Percentiles rank a stretch among this genome's conserved stretches.
Conservation (phyloP, 2,888 invertebrate species). For the Noctua comes region DNA sequence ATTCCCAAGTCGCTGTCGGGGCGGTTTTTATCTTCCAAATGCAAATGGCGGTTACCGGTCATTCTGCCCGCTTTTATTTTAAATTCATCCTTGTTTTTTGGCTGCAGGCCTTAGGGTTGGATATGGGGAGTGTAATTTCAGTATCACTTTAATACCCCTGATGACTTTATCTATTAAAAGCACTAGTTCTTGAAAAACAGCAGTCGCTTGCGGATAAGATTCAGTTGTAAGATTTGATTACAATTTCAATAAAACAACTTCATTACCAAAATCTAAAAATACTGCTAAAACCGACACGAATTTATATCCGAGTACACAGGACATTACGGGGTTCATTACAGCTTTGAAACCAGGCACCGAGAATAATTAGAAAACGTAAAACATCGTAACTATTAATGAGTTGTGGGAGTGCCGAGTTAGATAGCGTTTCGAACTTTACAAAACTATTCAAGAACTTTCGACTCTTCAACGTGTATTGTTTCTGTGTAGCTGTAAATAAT, state of each 20-base stretch:
- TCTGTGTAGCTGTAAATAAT: background rate
- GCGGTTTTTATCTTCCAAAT: constrained; percentile 26
- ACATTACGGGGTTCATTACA: constrained; percentile 32
- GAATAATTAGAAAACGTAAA: constrained; percentile 47
- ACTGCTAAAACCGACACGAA: constrained; percentile 9
- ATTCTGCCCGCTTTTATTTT: constrained; percentile 14
- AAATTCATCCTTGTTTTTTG: constrained; percentile 19
- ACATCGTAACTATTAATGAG: constrained; percentile 48
- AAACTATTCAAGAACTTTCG: constrained; percentile 14
- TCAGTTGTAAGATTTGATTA: too few relatives aligned
- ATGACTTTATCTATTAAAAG: background rate
- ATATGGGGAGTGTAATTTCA: background rate
- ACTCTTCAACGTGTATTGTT: constrained; percentile 9
- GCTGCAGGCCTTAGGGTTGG: background rate
- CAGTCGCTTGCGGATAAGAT: too few relatives aligned
- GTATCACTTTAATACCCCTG: background rate
- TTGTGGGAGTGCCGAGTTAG: constrained; percentile 8
- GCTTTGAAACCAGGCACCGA: constrained; percentile 35
- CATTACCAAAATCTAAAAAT: constrained; percentile 4
- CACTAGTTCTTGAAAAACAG: background rate
- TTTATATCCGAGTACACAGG: constrained; percentile 22
- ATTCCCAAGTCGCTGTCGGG: constrained; percentile 11
- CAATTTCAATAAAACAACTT: background rate
- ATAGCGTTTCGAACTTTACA: constrained; percentile 28
- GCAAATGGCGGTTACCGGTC: constrained; percentile 18